Evolutionary conservation across 1,140 invertebrate species (phyloP).

Genomic region (Neodiprion lecontei): DNA sequence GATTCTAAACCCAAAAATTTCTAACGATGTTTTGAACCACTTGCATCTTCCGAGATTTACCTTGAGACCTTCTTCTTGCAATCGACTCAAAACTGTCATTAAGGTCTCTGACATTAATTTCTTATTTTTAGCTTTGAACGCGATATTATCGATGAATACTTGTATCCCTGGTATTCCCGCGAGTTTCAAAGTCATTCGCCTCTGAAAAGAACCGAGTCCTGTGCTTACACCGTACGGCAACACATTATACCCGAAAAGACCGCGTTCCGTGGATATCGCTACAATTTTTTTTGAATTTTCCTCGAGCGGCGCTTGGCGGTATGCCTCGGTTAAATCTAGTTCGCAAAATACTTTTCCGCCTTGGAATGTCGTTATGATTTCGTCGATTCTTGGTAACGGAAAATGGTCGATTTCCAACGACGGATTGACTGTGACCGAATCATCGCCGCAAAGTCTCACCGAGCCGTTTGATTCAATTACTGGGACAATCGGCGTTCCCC

Average conservation of each 20-base stretch:
- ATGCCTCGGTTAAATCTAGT: conserved; percentile 21
- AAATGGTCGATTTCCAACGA: conserved; percentile 35
- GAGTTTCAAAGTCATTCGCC: background rate
- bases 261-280: conserved; percentile 6
- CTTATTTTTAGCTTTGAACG: conserved; percentile 28
- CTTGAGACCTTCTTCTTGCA: conserved; percentile 22
- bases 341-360: too few relatives aligned
- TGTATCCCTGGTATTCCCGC: conserved; percentile 10
- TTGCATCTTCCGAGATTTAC: conserved; percentile 17
- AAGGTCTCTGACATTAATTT: conserved; percentile 15
- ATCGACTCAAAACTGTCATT: conserved; percentile 30
- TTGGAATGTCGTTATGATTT: too few relatives aligned
- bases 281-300: conserved; percentile 27
- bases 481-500: conserved; percentile 51
- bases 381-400: conserved; percentile 35
- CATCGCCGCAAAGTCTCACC: conserved; percentile 50
- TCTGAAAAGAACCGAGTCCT: background rate
- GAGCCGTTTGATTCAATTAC: conserved; percentile 44
- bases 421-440: conserved; percentile 45
- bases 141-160: conserved; percentile 33
- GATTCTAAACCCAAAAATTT: conserved; percentile 15
- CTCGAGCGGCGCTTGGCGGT: conserved; percentile 33
- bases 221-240: conserved; percentile 4
- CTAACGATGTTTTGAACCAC: conserved; percentile 14
- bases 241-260: background rate